A percentile compares a stretch with the other conserved stretches of the same genome.
These are phyloP conservation scores for Eupithecia abbreviata DNA, from an alignment of 2,888 invertebrate genomes.

Conservation along the genomic window DNA sequence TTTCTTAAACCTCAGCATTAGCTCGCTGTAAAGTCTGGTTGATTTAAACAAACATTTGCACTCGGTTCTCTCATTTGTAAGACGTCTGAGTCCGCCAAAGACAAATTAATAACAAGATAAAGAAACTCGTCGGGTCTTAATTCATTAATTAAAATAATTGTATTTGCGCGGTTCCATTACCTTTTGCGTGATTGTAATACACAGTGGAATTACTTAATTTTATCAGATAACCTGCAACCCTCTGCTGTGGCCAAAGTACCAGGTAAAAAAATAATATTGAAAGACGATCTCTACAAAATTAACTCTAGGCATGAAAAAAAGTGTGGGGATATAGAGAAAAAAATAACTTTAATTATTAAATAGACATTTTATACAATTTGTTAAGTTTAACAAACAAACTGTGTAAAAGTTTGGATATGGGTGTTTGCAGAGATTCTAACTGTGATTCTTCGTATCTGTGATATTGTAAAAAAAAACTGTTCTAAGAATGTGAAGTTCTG, in stretches of 20 bases:
- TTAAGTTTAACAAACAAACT: too few relatives aligned
- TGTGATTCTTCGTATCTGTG: not conserved
- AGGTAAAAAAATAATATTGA: not conserved
- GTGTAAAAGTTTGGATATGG: not conserved
- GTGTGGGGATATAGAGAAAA: not conserved
- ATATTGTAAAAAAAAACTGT: not conserved
- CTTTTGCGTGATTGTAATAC: constrained; percentile 56
- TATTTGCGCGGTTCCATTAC: constrained; percentile 78
- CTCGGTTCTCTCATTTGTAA: constrained; percentile 72
- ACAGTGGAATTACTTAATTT: constrained; percentile 24
- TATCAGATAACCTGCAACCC: not conserved
- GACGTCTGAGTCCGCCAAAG: constrained; percentile 76
- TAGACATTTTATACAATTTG: too few relatives aligned
- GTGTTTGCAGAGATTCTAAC: not conserved
- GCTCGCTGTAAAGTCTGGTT: constrained; percentile 30
- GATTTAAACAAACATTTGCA: constrained; percentile 67
- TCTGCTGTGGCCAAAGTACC: not conserved
- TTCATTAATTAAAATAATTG: constrained; percentile 84
- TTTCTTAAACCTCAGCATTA: not conserved
- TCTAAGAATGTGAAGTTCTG: constrained; percentile 14
- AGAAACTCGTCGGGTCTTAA: constrained; percentile 82
- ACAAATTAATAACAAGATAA: constrained; percentile 84
- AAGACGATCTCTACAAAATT: not conserved
- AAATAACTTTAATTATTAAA: not conserved
- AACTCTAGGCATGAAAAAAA: not conserved